Evolutionary conservation across 2,888 invertebrate genomes (phyloP), one percentile per base, ranked within the genome.

Genomic region (Hipparchia sbordonii): DNA sequence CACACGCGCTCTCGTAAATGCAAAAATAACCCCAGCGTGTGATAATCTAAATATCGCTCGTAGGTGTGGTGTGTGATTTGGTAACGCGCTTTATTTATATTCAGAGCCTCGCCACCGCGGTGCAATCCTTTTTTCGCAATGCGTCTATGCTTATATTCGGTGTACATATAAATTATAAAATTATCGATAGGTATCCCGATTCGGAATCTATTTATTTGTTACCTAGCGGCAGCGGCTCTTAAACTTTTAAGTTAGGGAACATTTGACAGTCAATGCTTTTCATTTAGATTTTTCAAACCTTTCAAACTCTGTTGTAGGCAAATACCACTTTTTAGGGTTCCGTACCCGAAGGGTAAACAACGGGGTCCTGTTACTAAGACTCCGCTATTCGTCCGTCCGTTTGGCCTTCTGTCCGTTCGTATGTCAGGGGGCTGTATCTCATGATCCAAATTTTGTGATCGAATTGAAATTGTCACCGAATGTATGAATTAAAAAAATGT

Each of bases 101-200:
- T 79, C 74, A 59, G 72, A 76, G 74, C 76, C 74, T 67, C 62
- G 72, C 76, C 73, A 60, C 56, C 73, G 69, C 74, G 72, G 71
- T 74, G 77, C 74, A 76, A 76, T 77, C 67, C 67, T 77, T 80
- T 78, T 77, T 78, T 78, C 76, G 77, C 77, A 80, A 79, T 71
- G 57, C 54, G 52, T 66, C 51, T 39, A 9, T 57, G 13, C 7
- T 10, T 46, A 13, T 62, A 67, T 69, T 66, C 51, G 68, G 39
- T 71, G 46, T 46, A 72, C 74, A 73, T 75, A 75, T 71, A 75
- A 71, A 75, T 75, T 68, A 68, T 6, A 56, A 33, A 70, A 70
- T 63, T 61, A 60, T 60, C 39, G 39, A 60, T 60, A n/a, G n/a
- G n/a, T n/a, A 60, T 39, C 59, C 62, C 57, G 67, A 61, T 63